Conservation (phyloP, 2,113 vertebrate species). For the Pogonocichla stellata region DNA sequence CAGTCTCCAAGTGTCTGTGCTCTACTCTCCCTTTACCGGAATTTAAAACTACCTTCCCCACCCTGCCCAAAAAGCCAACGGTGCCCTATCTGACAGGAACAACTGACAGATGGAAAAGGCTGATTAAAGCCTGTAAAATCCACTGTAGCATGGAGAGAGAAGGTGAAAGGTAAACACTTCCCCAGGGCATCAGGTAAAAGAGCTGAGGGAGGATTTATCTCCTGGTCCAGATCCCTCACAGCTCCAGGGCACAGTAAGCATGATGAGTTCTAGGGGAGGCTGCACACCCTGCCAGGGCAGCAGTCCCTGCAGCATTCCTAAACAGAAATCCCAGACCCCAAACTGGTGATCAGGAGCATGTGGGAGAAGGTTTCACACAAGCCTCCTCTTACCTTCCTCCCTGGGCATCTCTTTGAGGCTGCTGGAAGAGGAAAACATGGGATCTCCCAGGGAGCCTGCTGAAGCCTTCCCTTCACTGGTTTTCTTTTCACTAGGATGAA, state of each 20-base stretch:
- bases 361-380: neutral
- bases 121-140: neutral
- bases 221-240: neutral
- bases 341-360: accelerated
- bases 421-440: accelerated
- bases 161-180: neutral
- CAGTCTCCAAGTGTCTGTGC: accelerated
- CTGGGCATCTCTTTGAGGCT: neutral
- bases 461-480: neutral
- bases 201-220: neutral
- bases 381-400: neutral
- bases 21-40: accelerated
- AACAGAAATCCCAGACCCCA: neutral
- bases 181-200: neutral
- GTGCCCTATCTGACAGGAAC: neutral
- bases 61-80: neutral
- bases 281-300: neutral
- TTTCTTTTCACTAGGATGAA: neutral
- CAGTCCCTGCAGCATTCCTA: neutral
- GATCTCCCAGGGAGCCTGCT: neutral
- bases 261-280: accelerated
- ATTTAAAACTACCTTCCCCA: neutral
- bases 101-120: neutral
- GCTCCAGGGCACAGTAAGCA: accelerated
- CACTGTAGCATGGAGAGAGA: neutral